A percentile compares a stretch with the other conserved stretches of the same genome.
These are phyloP conservation scores for Euzetes globulus DNA, from an alignment of 2,888 invertebrate genomes.

Conservation along the genomic window DNA sequence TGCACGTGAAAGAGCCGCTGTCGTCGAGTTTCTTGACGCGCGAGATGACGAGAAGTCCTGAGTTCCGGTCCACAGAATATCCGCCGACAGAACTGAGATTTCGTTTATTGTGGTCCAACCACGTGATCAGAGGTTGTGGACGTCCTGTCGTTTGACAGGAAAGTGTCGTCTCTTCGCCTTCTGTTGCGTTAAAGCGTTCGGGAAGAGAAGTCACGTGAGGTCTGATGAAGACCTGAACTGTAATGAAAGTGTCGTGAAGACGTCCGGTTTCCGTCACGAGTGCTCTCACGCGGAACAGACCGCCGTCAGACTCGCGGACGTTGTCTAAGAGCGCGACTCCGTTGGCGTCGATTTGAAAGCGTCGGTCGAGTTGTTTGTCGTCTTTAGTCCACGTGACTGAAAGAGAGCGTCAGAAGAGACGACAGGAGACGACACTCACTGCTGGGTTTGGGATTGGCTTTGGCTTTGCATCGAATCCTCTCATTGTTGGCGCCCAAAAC, in stretches of 20 bases:
- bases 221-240: conserved; percentile 22
- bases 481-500: conserved; percentile 63
- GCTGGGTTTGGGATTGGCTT: conserved; percentile 70
- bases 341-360: conserved; percentile 31
- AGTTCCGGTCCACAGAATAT: conserved; percentile 46
- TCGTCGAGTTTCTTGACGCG: conserved; percentile 64
- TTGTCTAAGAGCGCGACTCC: conserved; percentile 19
- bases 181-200: neutral
- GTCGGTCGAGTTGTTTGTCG: conserved; percentile 49
- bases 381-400: conserved; percentile 66
- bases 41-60: conserved; percentile 64
- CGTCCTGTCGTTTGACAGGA: conserved; percentile 72
- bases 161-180: conserved; percentile 49
- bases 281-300: conserved; percentile 28
- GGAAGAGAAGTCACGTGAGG: neutral
- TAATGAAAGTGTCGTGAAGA: conserved; percentile 28
- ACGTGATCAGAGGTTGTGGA: conserved; percentile 72
- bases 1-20: conserved; percentile 69
- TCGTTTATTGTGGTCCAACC: conserved; percentile 63
- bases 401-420: neutral
- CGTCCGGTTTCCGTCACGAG: conserved; percentile 26
- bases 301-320: conserved; percentile 18
- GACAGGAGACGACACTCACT: conserved; percentile 5
- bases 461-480: conserved; percentile 68
- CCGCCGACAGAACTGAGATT: conserved; percentile 57